phyloP scores from a whole-genome alignment of 2,888 invertebrate genomes.

The Altica lythri region DNA sequence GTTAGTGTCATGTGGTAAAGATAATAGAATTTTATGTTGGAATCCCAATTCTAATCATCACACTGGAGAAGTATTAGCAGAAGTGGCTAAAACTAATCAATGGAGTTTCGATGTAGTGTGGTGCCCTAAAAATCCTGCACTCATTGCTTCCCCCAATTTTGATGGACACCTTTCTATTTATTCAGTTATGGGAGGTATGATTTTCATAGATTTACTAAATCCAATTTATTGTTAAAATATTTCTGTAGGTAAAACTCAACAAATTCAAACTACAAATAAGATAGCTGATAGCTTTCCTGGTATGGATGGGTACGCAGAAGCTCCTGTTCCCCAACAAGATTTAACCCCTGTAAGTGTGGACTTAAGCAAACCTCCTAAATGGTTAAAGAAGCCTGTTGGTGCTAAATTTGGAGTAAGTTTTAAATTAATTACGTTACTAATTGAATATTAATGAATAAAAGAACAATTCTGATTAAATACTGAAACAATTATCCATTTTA shows the following conservation, averaged over 20 bases:
- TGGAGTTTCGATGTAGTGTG: conserved; percentile 94
- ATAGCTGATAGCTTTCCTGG: conserved; percentile 94
- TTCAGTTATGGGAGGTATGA: conserved; percentile 74
- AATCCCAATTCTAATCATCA: conserved; percentile 81
- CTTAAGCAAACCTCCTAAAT: conserved; percentile 74
- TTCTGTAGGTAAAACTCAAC: conserved; percentile 57
- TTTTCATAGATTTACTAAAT: not conserved
- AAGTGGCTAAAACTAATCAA: conserved; percentile 81
- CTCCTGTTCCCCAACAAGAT: conserved; percentile 64
- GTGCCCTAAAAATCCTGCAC: conserved; percentile 86
- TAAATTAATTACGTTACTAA: not conserved
- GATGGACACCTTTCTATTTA: conserved; percentile 88
- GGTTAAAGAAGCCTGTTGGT: conserved; percentile 79
- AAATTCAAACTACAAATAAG: conserved; percentile 69
- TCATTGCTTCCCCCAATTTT: conserved; percentile 82
- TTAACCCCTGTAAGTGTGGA: conserved; percentile 62
- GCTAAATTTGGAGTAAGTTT: conserved; percentile 82
- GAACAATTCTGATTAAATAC: not conserved
- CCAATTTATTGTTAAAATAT: not conserved
- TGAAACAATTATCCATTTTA: conserved; percentile 55
- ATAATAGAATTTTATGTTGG: conserved; percentile 92
- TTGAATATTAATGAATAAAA: not conserved
- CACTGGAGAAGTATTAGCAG: conserved; percentile 73
- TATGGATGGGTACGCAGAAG: conserved; percentile 78
- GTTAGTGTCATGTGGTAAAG: conserved; percentile 89